Evolutionary conservation across 2,797 vertebrate species (phyloP).

Genomic region (Gallinago solitaria): DNA sequence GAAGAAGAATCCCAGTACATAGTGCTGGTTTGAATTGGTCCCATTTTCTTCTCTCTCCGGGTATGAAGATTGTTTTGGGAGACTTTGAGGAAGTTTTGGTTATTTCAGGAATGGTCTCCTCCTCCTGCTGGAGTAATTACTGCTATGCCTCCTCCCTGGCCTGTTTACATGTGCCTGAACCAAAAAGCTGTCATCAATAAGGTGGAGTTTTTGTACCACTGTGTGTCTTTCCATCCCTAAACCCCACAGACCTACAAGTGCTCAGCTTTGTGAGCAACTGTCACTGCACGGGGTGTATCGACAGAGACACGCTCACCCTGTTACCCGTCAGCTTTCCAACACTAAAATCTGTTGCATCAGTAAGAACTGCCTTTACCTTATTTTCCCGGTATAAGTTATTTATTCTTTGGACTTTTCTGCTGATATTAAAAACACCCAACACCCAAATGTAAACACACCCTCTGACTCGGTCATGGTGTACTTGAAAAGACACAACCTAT

Average conservation of each 20-base stretch:
- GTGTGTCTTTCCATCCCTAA: neutral
- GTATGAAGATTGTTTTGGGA: neutral
- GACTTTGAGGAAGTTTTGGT: neutral
- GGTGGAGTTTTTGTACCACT: neutral
- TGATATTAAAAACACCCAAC: neutral
- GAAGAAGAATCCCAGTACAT: neutral
- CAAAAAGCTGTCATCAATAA: neutral
- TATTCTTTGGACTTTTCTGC: neutral
- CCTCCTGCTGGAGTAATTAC: neutral
- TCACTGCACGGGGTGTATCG: neutral
- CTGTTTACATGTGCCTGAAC: neutral
- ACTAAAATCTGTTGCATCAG: fast-evolving
- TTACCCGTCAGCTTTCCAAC: neutral
- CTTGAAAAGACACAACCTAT: conserved; percentile 30
- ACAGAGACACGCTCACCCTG: neutral
- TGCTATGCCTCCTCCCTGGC: neutral
- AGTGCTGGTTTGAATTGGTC: neutral
- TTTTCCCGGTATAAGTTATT: neutral
- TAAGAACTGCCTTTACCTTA: neutral
- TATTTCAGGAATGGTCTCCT: neutral
- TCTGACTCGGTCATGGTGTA: neutral
- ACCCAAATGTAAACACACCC: neutral
- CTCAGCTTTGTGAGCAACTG: neutral
- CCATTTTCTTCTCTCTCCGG: neutral
- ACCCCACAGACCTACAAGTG: neutral